phyloP scores from a whole-genome alignment of 2,113 vertebrate species.

The Loxodonta africana region DNA sequence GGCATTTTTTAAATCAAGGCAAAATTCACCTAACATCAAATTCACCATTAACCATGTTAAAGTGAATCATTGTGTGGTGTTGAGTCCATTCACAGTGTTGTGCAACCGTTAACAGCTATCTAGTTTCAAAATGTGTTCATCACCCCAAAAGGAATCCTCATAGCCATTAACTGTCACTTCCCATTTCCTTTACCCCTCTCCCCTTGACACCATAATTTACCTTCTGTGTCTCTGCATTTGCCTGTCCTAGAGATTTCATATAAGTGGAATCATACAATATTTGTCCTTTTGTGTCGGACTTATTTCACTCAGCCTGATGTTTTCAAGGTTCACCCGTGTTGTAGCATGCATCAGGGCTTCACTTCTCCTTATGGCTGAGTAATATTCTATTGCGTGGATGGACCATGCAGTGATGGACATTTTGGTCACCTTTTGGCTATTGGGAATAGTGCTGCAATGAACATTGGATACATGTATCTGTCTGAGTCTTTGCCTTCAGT shows the following conservation, averaged over 20 bases:
- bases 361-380: neutral
- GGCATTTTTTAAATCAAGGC: neutral
- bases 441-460: neutral
- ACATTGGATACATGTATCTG: neutral
- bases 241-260: neutral
- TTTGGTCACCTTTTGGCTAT: neutral
- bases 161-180: neutral
- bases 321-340: neutral
- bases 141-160: neutral
- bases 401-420: neutral
- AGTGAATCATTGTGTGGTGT: neutral
- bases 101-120: neutral
- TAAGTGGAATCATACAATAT: neutral
- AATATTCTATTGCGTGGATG: neutral
- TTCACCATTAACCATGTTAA: neutral
- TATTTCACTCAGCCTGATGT: neutral
- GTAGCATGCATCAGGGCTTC: no score
- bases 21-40: neutral
- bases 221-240: neutral
- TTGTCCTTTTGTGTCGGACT: neutral
- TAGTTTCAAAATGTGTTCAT: neutral
- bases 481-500: neutral
- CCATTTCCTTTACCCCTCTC: no score
- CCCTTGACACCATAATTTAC: neutral
- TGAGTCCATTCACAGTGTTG: neutral